Base-by-base conservation (phyloP, 2,113 vertebrate species). In the Lophura nycthemera region DNA sequence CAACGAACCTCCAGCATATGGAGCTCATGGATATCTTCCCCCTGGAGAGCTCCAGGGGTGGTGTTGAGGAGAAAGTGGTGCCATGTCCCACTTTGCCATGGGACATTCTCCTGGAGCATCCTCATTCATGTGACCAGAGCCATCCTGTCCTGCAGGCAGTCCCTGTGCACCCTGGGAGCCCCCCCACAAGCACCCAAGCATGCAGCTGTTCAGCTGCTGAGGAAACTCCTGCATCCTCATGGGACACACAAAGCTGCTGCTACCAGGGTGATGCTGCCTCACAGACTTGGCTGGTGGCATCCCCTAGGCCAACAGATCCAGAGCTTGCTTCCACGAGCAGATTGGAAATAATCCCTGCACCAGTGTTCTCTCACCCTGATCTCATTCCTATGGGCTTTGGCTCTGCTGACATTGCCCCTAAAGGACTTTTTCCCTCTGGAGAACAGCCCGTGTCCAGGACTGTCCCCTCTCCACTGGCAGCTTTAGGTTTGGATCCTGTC, bases 1-100 rank as follows among this genome's bases (percentile, higher is more conserved):
- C 25, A 43, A 7, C 21, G 13, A 47, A 25, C 25, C 42, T 94
- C 38, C 86, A 42, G 0, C 19, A 25, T 1, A 18, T 0, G 0
- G 17, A 73, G 13, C 34, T n/a, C 8, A 2, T 12, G 60, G 48
- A 4, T 74, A 2, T 60, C 80, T 71, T 20, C 1, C 11, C 21
- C 0, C 7, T 3, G 1, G 67, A 42, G 45, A 8, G 24, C 29
- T 78, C 10, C 22, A 34, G 71, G 11, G 66, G 13, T 24, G 18
- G 8, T 86, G 3, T 19, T 12, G 40, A 65, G 50, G 22, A 13
- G 5, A 48, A 60, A 73, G 52, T 36, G 54, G 22, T 1, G 3
- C 38, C 40, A 24, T 47, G 40, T 12, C 56, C 60, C 38, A 45
- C 45, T 27, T 14, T 10, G 24, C 4, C 4, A 2, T 4, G 48